Base-by-base conservation (phyloP, 2,888 invertebrate species). In the Pseudanteris insignis region DNA sequence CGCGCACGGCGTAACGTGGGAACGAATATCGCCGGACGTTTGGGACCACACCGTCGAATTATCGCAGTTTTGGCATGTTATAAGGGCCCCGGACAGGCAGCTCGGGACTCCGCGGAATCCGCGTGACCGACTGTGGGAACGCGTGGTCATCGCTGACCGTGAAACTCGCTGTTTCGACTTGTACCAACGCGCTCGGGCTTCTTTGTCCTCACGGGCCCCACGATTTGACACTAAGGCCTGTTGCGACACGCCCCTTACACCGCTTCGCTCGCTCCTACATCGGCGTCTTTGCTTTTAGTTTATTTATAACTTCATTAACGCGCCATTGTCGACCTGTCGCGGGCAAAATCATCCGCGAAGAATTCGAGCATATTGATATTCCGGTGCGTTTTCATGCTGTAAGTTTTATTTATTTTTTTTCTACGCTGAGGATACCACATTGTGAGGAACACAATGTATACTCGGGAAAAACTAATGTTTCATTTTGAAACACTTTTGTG, bases 31-130 rank as follows among this genome's bases (percentile, higher is more conserved):
- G 66, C 67, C 69, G 67, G 73, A 76, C 71, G 70, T 68, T 73
- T 70, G 64, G 68, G 79, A 76, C 78, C 79, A 79, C 78, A 78
- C 78, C 70, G 76, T 77, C 79, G 78, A 77, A 77, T 79, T 78
- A 79, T 78, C 78, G 78, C 71, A 77, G 76, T 79, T 79, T 79
- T 77, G 78, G 78, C 79, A 75, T 79, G 78, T 78, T 77, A 73
- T 71, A 74, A 72, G 72, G 72, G 57, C 29, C 48, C 48, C 18
- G 30, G 46, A 25, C 53, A 34, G 36, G 53, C 34, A 46, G 48
- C 33, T 57, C 64, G 65, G 64, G 70, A 70, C 68, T 71, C 70
- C 67, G 64, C 69, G 75, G 78, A 78, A 79, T 78, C 74, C 74
- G 68, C 71, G 67, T 70, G 62, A 47, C 28, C 51, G 70, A 74